Conservation (phyloP, 2,888 invertebrate genomes). For the Seladonia tumulorum region DNA sequence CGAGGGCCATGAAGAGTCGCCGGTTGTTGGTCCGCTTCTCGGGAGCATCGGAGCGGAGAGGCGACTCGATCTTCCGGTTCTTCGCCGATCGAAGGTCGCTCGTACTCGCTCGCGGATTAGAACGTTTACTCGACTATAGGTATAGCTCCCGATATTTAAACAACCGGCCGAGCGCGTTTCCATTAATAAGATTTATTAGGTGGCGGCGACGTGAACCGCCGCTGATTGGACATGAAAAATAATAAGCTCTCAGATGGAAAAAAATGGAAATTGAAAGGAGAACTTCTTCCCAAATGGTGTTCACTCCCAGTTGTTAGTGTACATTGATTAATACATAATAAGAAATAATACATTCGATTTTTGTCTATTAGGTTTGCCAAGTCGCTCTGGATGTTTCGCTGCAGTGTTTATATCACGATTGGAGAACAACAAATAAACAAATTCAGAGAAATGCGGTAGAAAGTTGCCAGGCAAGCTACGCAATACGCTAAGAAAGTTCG, state of each 20-base stretch:
- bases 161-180: neutral
- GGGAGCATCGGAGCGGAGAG: slow-evolving; percentile 72
- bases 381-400: neutral
- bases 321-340: no score
- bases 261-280: neutral
- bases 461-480: neutral
- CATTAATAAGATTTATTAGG: neutral
- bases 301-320: no score
- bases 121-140: neutral
- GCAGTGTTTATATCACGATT: neutral
- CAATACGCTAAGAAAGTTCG: neutral
- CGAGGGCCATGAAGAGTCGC: slow-evolving; percentile 72
- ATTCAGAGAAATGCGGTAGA: neutral
- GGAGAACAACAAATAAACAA: neutral
- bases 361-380: neutral
- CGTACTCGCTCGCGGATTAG: slow-evolving; percentile 37
- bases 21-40: slow-evolving; percentile 54
- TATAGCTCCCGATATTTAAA: neutral
- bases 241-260: neutral
- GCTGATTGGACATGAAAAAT: neutral
- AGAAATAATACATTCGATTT: no score
- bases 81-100: slow-evolving; percentile 63
- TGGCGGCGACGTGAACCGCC: neutral
- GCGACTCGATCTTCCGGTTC: slow-evolving; percentile 78
- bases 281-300: neutral